Evolutionary conservation across 2,113 vertebrate species (phyloP).

Genomic region (Helogale parvula): DNA sequence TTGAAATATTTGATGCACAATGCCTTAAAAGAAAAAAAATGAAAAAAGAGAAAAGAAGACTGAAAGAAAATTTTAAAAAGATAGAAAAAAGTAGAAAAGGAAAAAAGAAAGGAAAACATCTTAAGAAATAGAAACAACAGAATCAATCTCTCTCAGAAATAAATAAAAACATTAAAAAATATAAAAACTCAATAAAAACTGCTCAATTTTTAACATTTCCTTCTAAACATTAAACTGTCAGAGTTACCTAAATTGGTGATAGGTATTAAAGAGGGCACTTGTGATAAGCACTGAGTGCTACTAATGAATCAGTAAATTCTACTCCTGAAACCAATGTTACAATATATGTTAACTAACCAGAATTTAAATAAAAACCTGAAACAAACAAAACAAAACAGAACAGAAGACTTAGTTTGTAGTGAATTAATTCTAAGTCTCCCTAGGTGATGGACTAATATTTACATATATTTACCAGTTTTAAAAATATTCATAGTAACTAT

Average conservation of each 20-base stretch:
- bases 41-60: background rate
- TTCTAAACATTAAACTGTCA: background rate
- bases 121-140: background rate
- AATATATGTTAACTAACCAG: no score
- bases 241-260: no score
- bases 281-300: no score
- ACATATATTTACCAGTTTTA: background rate
- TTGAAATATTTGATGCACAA: background rate
- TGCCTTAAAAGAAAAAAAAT: background rate
- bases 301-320: no score
- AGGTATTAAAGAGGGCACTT: no score
- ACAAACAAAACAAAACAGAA: no score
- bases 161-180: no score
- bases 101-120: background rate
- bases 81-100: background rate
- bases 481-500: background rate
- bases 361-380: no score
- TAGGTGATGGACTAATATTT: background rate
- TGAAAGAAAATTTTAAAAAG: background rate
- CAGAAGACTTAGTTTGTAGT: background rate
- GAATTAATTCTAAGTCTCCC: background rate
- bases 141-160: background rate
- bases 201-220: background rate
- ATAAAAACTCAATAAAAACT: background rate
- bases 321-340: no score